These are phyloP conservation scores for Pocillopora damicornis DNA, from an alignment of 64 coral and sea anemone species.

Conservation along the genomic window DNA sequence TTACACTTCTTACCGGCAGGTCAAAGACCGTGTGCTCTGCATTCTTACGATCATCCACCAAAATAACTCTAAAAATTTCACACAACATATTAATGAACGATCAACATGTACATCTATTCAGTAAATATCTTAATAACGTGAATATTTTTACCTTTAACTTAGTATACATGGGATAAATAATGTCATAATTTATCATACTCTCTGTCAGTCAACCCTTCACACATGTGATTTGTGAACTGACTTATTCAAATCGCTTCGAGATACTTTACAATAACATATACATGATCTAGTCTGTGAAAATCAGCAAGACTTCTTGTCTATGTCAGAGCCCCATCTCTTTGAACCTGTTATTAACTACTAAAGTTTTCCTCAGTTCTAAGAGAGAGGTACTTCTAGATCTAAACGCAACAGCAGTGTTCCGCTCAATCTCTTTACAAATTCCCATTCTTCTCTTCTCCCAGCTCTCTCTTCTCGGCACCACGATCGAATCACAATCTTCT, in stretches of 20 bases:
- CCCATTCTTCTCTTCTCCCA: conserved; percentile 26
- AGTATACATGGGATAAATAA: too few species aligned
- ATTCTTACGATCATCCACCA: too few species aligned
- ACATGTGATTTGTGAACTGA: not conserved
- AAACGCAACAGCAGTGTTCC: not conserved
- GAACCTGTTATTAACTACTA: conserved; percentile 35
- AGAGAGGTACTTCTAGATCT: not conserved
- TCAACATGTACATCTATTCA: too few species aligned
- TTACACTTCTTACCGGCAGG: too few species aligned
- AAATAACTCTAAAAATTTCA: too few species aligned
- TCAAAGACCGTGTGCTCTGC: too few species aligned
- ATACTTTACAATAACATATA: not conserved
- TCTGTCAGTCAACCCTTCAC: too few species aligned
- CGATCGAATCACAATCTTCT: conserved; percentile 1
- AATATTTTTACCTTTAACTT: too few species aligned
- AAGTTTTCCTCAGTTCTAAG: conserved; percentile 14
- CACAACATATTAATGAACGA: too few species aligned
- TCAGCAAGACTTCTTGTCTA: not conserved
- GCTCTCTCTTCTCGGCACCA: conserved; percentile 3
- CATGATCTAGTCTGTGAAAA: not conserved
- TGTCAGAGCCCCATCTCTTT: conserved; percentile 30
- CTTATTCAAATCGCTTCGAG: not conserved
- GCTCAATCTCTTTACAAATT: conserved; percentile 30
- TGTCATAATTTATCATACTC: too few species aligned
- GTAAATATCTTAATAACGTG: too few species aligned